These are phyloP conservation scores for Cairina moschata DNA, from an alignment of 2,113 vertebrate species.

Conservation along the genomic window DNA sequence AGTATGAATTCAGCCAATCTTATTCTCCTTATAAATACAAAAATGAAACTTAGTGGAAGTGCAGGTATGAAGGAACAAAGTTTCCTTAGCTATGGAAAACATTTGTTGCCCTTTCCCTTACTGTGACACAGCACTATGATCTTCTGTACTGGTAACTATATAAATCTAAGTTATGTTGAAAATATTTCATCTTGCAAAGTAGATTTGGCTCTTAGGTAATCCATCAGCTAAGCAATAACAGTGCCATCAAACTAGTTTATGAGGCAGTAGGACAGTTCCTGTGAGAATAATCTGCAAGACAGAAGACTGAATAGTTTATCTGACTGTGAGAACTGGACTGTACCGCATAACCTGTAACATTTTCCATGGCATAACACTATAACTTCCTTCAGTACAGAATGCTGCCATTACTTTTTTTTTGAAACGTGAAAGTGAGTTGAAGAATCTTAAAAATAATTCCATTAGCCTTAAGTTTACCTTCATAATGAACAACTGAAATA, in stretches of 20 bases:
- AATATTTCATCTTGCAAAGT: conserved; percentile 28
- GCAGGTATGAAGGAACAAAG: not conserved
- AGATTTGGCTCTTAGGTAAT: conserved; percentile 14
- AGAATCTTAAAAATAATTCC: not conserved
- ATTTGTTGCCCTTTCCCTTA: not conserved
- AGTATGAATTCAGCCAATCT: not conserved
- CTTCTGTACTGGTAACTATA: not conserved
- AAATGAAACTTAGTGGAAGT: not conserved
- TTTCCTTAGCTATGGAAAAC: not conserved
- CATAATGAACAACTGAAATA: not conserved
- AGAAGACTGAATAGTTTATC: conserved; percentile 30
- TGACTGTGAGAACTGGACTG: not conserved
- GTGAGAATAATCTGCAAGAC: conserved; percentile 33
- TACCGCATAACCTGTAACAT: not conserved
- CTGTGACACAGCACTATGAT: not conserved
- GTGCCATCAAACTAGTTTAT: conserved; percentile 49
- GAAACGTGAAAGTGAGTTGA: not conserved
- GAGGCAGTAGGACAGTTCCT: conserved; percentile 44
- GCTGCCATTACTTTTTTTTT: not conserved
- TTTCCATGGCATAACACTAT: not conserved
- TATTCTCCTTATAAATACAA: not conserved
- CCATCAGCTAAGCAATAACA: conserved; percentile 39
- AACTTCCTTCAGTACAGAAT: not conserved
- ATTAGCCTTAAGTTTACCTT: not conserved
- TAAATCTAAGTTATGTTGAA: conserved; percentile 23